Base-by-base conservation (phyloP, 2,113 vertebrate species). In the Atlantisia rogersi region DNA sequence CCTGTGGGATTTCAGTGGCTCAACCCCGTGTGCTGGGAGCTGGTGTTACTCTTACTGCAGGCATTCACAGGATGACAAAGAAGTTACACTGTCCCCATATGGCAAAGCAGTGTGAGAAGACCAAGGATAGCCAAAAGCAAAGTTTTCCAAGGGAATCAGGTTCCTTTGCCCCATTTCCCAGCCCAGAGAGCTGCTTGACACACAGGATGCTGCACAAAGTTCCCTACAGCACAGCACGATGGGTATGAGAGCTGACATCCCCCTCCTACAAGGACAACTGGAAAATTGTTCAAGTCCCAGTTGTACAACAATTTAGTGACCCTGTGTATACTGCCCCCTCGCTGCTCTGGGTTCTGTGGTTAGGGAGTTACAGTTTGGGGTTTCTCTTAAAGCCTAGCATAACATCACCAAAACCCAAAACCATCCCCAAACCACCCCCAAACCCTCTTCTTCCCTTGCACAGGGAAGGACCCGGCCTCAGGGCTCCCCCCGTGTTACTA, bases 271-370 rank as follows among this genome's bases (percentile, higher is more conserved):
- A 32, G n/a, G 42, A 75, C 75, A 94, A 85, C 3, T 5, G 64
- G 53, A 42, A 26, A 50, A n/a, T 4, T 44, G 28, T n/a, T 70
- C 13, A 29, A 46, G 53, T 50, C n/a, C 53, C 62, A 55, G 25
- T 24, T 55, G 9, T 4, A 11, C 8, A 25, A 8, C 0, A 22
- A 39, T 60, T 79, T 5, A 32, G 15, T 44, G 53, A 81, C 25
- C 58, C 76, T 32, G 8, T 0, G 0, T 6, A 46, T 14, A 20
- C 44, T 0, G 3, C 10, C 29, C 46, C 35, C 78, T 31, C 20
- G 39, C 70, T 68, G 11, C 26, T 63, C 59, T 69, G 68, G 25
- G 31, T 42, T 53, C 64, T 69, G 40, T 44, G 69, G 16, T 55
- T 75, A 48, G 4, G n/a, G 76, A 85, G 12, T n/a, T 14, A 56